Evolutionary conservation across 2,888 invertebrate species (phyloP).

Genomic region (Oxytorus armatus): DNA sequence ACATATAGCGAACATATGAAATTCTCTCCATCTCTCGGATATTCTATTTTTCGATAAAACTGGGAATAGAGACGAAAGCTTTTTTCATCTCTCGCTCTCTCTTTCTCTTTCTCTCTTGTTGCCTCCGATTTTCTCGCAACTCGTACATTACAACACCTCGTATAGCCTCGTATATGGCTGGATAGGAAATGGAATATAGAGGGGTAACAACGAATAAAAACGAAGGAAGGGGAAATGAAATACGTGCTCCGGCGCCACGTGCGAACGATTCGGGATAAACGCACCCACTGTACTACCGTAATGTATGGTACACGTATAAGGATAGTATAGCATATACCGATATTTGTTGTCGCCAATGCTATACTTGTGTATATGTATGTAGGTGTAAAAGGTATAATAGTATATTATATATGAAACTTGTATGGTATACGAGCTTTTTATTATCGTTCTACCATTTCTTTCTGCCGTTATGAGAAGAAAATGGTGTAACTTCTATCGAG

Average conservation of each 20-base stretch:
- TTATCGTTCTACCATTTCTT: conserved; percentile 22
- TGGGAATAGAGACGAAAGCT: background rate
- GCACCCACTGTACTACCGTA: conserved; percentile 14
- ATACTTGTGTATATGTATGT: conserved; percentile 8
- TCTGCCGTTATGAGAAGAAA: background rate
- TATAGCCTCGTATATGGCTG: background rate
- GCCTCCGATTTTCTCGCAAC: background rate
- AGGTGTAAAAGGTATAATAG: conserved; percentile 9
- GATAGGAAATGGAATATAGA: conserved; percentile 25
- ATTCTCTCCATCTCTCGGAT: too few species aligned
- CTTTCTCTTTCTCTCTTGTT: too few species aligned
- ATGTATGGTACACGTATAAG: conserved; percentile 44
- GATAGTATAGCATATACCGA: conserved; percentile 18
- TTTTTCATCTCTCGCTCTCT: background rate
- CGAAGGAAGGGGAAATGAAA: conserved; percentile 29
- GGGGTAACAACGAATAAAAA: background rate
- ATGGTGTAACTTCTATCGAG: conserved; percentile 12
- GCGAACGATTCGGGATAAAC: conserved; percentile 36
- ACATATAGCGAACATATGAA: too few species aligned
- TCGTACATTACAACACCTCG: conserved; percentile 15
- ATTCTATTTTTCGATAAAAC: background rate
- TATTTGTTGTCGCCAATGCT: conserved; percentile 23
- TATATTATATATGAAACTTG: conserved; percentile 14
- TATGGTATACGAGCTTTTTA: conserved; percentile 29
- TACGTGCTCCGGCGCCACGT: conserved; percentile 35